Evolutionary conservation across 2,113 vertebrate genomes (phyloP), one percentile per base, ranked within the genome.

Genomic region (Anas platyrhynchos): DNA sequence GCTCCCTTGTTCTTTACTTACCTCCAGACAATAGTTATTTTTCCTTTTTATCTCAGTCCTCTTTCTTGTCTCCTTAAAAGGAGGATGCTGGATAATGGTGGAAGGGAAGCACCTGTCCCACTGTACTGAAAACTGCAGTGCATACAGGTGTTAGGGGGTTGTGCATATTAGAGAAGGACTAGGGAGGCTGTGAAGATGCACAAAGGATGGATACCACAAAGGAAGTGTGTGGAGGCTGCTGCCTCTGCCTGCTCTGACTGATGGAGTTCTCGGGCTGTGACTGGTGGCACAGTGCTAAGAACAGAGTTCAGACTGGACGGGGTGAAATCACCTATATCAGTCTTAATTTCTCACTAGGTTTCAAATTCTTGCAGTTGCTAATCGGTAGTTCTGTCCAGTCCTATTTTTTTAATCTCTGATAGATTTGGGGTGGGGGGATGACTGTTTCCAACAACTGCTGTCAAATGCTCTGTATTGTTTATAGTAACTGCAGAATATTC

Each of bases 401-500:
- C 36, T 38, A 44, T 72, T 85, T 29, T 73, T 22, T 21, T 2
- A 83, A 48, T 73, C 50, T 62, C 50, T 4, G 1, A 13, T 82
- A 38, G 41, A 48, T 1, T 54, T 25, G 31, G 32, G 41, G 54
- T 58, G n/a, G 62, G 16, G 29, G 55, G 58, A 85, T 41, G 52
- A 38, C 58, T 31, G 52, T 93, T 94, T 83, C 72, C 56, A 95
- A 13, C 43, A 80, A 36, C 65, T 87, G 36, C 91, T 71, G 10
- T 62, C 16, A 88, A 93, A 32, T 36, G 74, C 76, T 92, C 89
- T 65, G 32, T 48, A 46, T 82, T 96, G 93, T 96, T 96, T 93
- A 89, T 94, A 86, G 92, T 88, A 94, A 91, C 89, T 95, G 91
- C 71, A 86, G 67, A 94, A 91, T 93, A 96, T 93, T 89, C 91